A percentile compares a stretch with the other conserved stretches of the same genome.
Conservation (phyloP, 2,888 invertebrate genomes). For the Lumbricus terrestris region DNA sequence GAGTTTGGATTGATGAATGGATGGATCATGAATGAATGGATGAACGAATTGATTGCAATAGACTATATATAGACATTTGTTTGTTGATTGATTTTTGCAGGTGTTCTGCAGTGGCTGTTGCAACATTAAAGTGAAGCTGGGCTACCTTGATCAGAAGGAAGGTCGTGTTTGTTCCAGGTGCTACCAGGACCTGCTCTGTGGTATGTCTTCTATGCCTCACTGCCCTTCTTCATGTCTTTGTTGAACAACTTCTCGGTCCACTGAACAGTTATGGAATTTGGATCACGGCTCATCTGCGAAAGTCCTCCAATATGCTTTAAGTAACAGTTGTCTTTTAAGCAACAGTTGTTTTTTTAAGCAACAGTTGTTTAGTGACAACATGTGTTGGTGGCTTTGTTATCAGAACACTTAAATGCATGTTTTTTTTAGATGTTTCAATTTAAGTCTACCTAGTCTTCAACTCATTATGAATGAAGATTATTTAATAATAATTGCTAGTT, state of each 20-base stretch:
- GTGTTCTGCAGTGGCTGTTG: constrained; percentile 79
- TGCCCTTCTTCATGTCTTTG: too few relatives aligned
- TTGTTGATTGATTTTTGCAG: constrained; percentile 56
- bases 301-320: too few relatives aligned
- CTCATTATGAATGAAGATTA: too few relatives aligned
- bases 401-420: too few relatives aligned
- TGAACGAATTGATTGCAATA: background rate
- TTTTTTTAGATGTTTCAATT: too few relatives aligned
- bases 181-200: constrained; percentile 51
- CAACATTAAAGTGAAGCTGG: constrained; percentile 70
- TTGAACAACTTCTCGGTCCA: background rate
- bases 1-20: background rate
- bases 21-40: background rate
- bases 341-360: background rate
- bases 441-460: too few relatives aligned
- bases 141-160: constrained; percentile 74
- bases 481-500: too few relatives aligned
- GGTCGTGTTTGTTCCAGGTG: constrained; percentile 77
- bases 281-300: too few relatives aligned
- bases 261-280: background rate
- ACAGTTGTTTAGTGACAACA: background rate
- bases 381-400: too few relatives aligned
- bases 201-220: constrained; percentile 33
- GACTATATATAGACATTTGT: background rate
- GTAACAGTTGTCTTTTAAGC: background rate